A percentile compares a stretch with the other conserved stretches of the same genome.
Evolutionary conservation across 2,113 vertebrate genomes (phyloP).

Genomic region (Callithrix jacchus): DNA sequence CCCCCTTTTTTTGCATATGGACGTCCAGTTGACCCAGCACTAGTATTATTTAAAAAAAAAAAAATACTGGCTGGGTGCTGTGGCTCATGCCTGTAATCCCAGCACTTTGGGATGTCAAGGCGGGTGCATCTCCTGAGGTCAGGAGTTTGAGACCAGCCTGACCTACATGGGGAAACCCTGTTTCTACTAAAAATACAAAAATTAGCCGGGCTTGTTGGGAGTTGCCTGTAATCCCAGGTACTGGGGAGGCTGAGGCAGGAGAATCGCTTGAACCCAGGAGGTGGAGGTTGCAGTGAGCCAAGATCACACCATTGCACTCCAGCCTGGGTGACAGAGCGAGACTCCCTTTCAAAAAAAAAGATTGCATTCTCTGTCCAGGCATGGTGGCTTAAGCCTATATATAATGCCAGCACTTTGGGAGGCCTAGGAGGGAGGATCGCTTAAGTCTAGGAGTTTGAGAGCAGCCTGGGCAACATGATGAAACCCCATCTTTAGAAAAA

Average conservation of each 20-base stretch:
- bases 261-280: too few species aligned
- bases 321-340: too few species aligned
- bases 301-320: too few species aligned
- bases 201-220: fast-evolving
- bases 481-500: not conserved
- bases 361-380: not conserved
- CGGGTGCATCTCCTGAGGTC: too few species aligned
- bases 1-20: not conserved
- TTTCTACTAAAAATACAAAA: too few species aligned
- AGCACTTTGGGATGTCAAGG: too few species aligned
- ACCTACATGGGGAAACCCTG: fast-evolving
- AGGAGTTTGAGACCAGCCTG: too few species aligned
- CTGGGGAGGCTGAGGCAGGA: too few species aligned
- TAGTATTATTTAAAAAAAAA: not conserved
- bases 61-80: too few species aligned
- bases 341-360: not conserved
- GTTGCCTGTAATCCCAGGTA: too few species aligned
- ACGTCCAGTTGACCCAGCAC: not conserved
- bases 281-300: too few species aligned
- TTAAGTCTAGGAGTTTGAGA: not conserved
- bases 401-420: not conserved
- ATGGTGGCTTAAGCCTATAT: not conserved
- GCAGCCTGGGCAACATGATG: not conserved
- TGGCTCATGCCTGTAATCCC: too few species aligned
- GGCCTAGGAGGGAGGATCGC: not conserved